phyloP scores from a whole-genome alignment of 2,888 invertebrate species.

The Calameuta filiformis region DNA sequence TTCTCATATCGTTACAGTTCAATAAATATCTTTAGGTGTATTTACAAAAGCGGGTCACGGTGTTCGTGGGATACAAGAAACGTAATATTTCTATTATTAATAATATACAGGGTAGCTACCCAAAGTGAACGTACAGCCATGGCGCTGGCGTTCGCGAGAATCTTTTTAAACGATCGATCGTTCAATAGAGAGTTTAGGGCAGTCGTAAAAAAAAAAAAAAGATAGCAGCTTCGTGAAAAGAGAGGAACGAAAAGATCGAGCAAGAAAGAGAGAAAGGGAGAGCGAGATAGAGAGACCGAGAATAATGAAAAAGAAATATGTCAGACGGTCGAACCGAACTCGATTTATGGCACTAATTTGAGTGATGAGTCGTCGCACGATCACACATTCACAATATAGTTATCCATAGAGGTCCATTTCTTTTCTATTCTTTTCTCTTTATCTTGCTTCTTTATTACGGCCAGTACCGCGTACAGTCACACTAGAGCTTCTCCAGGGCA shows the following conservation, averaged over 20 bases:
- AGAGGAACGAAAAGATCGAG: conserved; percentile 24
- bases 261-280: too few species aligned
- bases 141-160: too few species aligned
- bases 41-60: conserved; percentile 51
- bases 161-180: background rate
- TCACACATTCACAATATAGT: conserved; percentile 29
- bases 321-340: too few species aligned
- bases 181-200: background rate
- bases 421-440: too few species aligned
- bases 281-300: too few species aligned
- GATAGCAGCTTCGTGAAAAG: conserved; percentile 16
- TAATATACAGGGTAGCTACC: background rate
- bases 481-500: conserved; percentile 89
- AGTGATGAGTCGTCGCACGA: conserved; percentile 25
- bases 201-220: background rate
- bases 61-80: background rate
- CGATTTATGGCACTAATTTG: conserved; percentile 33
- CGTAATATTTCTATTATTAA: background rate
- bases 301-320: too few species aligned
- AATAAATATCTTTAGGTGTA: conserved; percentile 62
- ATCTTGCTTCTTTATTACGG: too few species aligned
- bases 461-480: background rate
- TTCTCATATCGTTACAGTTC: conserved; percentile 61
- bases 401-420: too few species aligned
- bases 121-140: background rate